These are phyloP conservation scores for Cotesia chilonis DNA, from an alignment of 1,140 invertebrate species.

Conservation along the genomic window DNA sequence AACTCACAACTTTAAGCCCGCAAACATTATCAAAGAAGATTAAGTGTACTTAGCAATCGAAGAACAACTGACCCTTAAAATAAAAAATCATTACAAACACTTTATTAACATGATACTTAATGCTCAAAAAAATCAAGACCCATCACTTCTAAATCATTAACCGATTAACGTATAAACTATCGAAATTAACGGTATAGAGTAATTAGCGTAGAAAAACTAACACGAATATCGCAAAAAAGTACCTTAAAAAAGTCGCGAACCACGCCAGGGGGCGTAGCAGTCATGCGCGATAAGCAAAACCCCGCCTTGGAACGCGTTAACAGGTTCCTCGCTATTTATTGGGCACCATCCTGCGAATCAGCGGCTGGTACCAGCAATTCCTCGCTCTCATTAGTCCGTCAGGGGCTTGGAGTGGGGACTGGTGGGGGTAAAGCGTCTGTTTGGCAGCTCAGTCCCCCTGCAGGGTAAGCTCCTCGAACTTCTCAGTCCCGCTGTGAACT, in stretches of 20 bases:
- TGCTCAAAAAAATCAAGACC: too few species aligned
- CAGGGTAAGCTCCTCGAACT: slow-evolving; percentile 46
- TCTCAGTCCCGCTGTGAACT: slow-evolving; percentile 66
- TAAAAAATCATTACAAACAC: too few species aligned
- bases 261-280: slow-evolving; percentile 38
- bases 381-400: slow-evolving; percentile 21
- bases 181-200: too few species aligned
- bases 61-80: too few species aligned
- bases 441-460: slow-evolving; percentile 44
- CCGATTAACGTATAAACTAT: too few species aligned
- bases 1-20: too few species aligned
- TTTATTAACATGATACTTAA: too few species aligned
- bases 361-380: slow-evolving; percentile 46
- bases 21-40: too few species aligned
- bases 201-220: too few species aligned
- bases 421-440: slow-evolving; percentile 38
- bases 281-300: slow-evolving; percentile 45
- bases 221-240: not conserved
- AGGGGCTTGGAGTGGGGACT: slow-evolving; percentile 35
- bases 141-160: too few species aligned
- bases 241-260: slow-evolving; percentile 17
- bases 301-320: slow-evolving; percentile 26
- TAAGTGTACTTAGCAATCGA: too few species aligned
- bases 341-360: slow-evolving; percentile 43
- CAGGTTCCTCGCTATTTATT: slow-evolving; percentile 28